Evolutionary conservation across 2,797 vertebrate genomes (phyloP), one percentile per base, ranked within the genome.

Genomic region (Arnoldichthys spilopterus): DNA sequence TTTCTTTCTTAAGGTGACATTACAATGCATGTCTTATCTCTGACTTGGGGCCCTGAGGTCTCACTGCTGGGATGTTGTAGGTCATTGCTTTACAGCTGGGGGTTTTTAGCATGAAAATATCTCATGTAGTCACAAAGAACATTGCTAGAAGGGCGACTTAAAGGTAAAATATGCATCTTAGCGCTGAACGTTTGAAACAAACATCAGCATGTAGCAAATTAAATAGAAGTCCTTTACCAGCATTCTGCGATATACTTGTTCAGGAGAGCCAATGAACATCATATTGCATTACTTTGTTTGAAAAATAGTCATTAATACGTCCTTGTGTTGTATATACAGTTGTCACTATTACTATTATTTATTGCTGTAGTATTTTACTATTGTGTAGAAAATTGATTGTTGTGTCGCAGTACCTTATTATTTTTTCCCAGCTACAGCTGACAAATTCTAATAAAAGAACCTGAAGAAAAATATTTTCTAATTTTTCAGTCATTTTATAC

Each of bases 341-440:
- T 64, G 30, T 49, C 11, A 62, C 68, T n/a, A 53, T 53, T 77
- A 53, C 24, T 54, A 54, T 56, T 12, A 79, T n/a, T 34, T 13
- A 26, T 37, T n/a, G 13, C n/a, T 22, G 45, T n/a, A 47, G 62
- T 49, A 1, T 56, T 76, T 67, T 40, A 56, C 63, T 73, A 78
- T 64, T 26, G 30, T 66, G 82, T 79, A 16, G 82, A 51, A 79
- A 40, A 51, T 68, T 69, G n/a, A 18, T 69, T 62, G 59, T 75
- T 86, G 56, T 83, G 75, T 88, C 83, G 84, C 80, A 81, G 83
- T 87, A 89, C 88, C 88, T 90, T 67, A 76, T 89, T n/a, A n/a
- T 37, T 37, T 47, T 75, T 76, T 77, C 76, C 62, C 69, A 71
- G 22, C 4, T 62, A n/a, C 6, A 83, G 61, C 8, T 73, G 13